phyloP scores from a whole-genome alignment of 2,888 invertebrate genomes.

The Hofmannophila pseudospretella region DNA sequence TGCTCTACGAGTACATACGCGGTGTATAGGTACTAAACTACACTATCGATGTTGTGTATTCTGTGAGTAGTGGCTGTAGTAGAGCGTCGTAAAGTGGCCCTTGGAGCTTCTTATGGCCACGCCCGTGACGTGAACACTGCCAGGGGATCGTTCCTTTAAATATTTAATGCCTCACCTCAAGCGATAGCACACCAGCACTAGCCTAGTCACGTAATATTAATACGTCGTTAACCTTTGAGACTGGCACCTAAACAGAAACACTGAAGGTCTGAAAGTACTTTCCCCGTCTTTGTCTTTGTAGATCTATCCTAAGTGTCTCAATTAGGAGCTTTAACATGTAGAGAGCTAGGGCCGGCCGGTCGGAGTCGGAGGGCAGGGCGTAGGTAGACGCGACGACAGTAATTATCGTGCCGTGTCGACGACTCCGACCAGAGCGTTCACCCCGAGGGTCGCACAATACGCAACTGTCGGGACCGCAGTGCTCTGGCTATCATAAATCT shows the following conservation, averaged over 20 bases:
- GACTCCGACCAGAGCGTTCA: conserved; percentile 72
- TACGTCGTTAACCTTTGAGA: conserved; percentile 7
- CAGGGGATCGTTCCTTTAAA: conserved; percentile 37
- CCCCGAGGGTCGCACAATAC: conserved; percentile 67
- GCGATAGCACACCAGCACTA: conserved; percentile 28
- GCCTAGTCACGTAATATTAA: conserved; percentile 34
- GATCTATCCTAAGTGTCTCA: conserved; percentile 29
- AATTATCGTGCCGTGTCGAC: conserved; percentile 73
- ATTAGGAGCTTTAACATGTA: conserved; percentile 34
- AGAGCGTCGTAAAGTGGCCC: conserved; percentile 28
- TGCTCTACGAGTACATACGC: neutral
- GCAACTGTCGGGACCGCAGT: conserved; percentile 54
- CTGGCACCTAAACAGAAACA: conserved; percentile 2
- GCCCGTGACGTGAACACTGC: conserved; percentile 31
- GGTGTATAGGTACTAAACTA: neutral
- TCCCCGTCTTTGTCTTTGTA: neutral
- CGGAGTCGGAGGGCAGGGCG: conserved; percentile 31
- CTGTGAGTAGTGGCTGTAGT: conserved; percentile 11
- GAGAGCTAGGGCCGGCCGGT: conserved; percentile 25
- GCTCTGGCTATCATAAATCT: conserved; percentile 54
- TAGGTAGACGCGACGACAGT: conserved; percentile 62
- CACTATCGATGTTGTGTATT: conserved; percentile 1
- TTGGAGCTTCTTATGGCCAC: conserved; percentile 23
- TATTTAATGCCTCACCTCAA: conserved; percentile 38
- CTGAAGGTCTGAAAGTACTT: neutral